Base-by-base conservation (phyloP, 2,113 vertebrate species). In the Xenopus borealis region DNA sequence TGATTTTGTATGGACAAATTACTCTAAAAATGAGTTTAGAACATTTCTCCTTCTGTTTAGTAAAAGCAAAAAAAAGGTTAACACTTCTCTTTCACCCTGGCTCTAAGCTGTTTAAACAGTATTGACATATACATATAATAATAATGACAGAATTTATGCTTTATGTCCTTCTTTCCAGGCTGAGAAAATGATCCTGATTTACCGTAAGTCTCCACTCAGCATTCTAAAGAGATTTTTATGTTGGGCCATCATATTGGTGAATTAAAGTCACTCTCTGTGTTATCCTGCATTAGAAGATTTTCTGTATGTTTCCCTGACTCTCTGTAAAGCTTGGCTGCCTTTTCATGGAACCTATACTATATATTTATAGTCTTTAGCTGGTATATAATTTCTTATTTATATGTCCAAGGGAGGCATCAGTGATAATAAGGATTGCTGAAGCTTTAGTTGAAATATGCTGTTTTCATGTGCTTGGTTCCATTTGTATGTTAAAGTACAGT, bases 201-300 rank as follows among this genome's bases (percentile, higher is more conserved):
- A 86, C 80, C 87, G 80, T 75, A 86, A 84, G 63, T 80, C 73
- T 71, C 87, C 84, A 53, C 0, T 81, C 78, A 86, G 79, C 33
- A 83, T 93, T 84, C 82, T 94, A 69, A 84, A 86, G 80, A 86
- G 92, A 78, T 94, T 93, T 85, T 80, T 92, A 4, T 84, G 87
- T 71, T 94, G 90, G 87, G 86, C 92, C 74, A 0, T 90, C 84
- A 68, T 94, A 62, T 85, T 96, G 92, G 92, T 96, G 89, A 45
- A 93, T 93, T 71, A 72, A 69, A 77, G 85, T 82, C 82, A 27
- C 23, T 80, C 79, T n/a, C 17, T 16, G 19, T 58, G 33, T 9
- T 9, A 40, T 40, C 33, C 33, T 40, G 33, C 33, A 40, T 40
- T 40, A 40, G 5, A 40, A 40, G 8, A 40, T 40, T 40, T 40